Percentiles rank a stretch among this genome's conserved stretches.
phyloP scores from a whole-genome alignment of 2,113 vertebrate species.

The Pollachius pollachius region DNA sequence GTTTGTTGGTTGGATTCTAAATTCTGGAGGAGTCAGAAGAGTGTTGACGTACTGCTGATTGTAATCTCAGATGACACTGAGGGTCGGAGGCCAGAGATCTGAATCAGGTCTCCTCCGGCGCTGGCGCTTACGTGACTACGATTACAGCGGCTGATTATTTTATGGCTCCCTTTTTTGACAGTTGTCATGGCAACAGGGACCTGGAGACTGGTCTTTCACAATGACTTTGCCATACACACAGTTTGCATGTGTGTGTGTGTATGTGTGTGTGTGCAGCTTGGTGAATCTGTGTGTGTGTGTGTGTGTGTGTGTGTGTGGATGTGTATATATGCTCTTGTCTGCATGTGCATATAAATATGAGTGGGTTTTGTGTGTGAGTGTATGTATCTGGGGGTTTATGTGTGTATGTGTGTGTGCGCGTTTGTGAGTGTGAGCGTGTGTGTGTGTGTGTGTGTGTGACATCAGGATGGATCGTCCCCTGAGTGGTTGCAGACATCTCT shows the following conservation, averaged over 20 bases:
- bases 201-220: slow-evolving; percentile 29
- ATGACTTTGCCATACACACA: slow-evolving; percentile 41
- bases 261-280: not conserved
- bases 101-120: too few species aligned
- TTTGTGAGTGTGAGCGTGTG: not conserved
- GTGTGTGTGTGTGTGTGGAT: not conserved
- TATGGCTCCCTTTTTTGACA: slow-evolving; percentile 36
- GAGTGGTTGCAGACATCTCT: slow-evolving; percentile 32
- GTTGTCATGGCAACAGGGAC: slow-evolving; percentile 57
- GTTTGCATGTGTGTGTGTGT: not conserved
- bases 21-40: too few species aligned
- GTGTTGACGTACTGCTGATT: too few species aligned
- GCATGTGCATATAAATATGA: not conserved
- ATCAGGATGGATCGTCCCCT: slow-evolving; percentile 41
- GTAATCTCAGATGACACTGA: too few species aligned
- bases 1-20: too few species aligned
- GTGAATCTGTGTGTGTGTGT: not conserved
- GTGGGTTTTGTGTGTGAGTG: not conserved
- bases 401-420: too few species aligned
- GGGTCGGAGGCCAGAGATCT: too few species aligned
- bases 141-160: slow-evolving; percentile 25
- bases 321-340: not conserved
- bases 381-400: too few species aligned
- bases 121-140: slow-evolving; percentile 31
- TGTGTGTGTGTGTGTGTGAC: slow-evolving; percentile 21